These are phyloP conservation scores for Diprion similis DNA, from an alignment of 1,140 invertebrate genomes.

Conservation along the genomic window DNA sequence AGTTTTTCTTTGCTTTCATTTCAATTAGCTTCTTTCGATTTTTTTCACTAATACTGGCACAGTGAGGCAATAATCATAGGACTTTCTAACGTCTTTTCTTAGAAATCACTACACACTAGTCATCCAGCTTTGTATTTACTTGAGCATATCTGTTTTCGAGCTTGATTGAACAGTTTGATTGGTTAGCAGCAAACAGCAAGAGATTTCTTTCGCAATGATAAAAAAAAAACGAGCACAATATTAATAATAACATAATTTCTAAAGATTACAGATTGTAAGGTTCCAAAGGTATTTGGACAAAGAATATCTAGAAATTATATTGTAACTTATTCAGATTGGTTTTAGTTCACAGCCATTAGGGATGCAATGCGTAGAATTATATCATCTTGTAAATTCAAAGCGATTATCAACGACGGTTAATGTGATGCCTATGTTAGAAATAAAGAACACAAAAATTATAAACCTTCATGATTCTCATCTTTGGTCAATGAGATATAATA, in stretches of 20 bases:
- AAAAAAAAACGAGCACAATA: not conserved
- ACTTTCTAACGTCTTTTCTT: constrained; percentile 26
- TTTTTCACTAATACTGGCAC: constrained; percentile 43
- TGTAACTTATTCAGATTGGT: constrained; percentile 20
- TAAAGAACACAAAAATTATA: no score
- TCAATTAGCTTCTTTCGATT: not conserved
- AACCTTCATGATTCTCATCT: no score
- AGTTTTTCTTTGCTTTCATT: not conserved
- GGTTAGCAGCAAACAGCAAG: not conserved
- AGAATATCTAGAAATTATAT: not conserved
- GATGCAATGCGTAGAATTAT: constrained; percentile 33
- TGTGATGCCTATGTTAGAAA: no score
- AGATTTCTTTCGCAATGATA: not conserved
- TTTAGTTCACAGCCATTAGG: constrained; percentile 47
- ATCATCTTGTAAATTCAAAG: not conserved
- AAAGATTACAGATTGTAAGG: no score
- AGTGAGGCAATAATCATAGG: constrained; percentile 56
- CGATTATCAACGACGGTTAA: no score
- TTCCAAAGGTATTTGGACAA: not conserved
- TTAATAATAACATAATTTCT: no score
- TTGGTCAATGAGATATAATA: no score
- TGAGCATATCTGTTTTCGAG: not conserved
- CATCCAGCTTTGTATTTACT: not conserved
- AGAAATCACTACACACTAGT: not conserved
- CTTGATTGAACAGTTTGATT: constrained; percentile 4